A percentile compares a stretch with the other conserved stretches of the same genome.
These are phyloP conservation scores for Ahaetulla prasina DNA, from an alignment of 2,113 vertebrate species.

Conservation along the genomic window DNA sequence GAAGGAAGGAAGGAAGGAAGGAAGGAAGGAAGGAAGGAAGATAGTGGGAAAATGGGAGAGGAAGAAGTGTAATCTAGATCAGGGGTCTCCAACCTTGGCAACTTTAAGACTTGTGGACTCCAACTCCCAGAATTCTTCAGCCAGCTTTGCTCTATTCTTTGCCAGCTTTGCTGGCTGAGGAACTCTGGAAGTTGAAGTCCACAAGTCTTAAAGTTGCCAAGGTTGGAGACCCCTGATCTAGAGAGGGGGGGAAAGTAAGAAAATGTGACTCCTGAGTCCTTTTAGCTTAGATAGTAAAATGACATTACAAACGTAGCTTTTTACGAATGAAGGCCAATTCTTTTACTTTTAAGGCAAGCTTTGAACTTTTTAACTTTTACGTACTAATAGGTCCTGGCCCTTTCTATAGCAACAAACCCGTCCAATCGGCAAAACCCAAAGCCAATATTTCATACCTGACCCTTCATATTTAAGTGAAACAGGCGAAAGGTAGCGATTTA, in stretches of 20 bases:
- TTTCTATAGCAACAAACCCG: neutral
- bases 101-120: no score
- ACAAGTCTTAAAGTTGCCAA: no score
- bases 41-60: neutral
- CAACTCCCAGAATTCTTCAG: no score
- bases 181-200: no score
- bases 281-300: neutral
- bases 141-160: no score
- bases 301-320: neutral
- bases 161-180: no score
- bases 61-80: neutral
- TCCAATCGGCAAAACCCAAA: neutral
- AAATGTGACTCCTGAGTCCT: neutral
- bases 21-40: neutral
- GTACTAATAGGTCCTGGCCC: neutral
- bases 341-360: neutral
- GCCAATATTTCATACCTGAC: neutral
- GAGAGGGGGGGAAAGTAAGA: rapidly evolving
- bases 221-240: no score
- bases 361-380: no score
- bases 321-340: neutral
- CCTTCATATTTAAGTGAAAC: neutral
- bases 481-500: neutral
- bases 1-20: neutral
- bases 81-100: no score